Conservation (phyloP, 2,888 invertebrate genomes). For the Coelopa pilipes region DNA sequence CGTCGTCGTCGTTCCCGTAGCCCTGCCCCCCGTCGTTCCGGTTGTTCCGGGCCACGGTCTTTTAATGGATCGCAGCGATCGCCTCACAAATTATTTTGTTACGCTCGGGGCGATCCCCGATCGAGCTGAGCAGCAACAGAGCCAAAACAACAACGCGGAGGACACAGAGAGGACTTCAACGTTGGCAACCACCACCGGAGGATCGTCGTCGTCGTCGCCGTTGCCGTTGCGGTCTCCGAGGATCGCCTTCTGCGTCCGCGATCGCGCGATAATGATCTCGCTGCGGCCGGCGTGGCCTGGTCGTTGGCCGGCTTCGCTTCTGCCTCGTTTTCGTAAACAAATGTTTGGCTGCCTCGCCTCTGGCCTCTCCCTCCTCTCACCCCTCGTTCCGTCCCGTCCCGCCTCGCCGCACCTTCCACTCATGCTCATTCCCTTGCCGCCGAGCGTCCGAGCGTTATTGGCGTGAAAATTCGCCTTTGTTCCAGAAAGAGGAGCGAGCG, state of each 20-base stretch:
- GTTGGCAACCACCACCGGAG: no score
- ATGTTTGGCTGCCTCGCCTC: background rate
- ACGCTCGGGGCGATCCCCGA: constrained; percentile 49
- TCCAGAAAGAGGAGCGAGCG: constrained; percentile 25
- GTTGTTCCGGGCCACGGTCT: background rate
- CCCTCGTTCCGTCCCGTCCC: constrained; percentile 15
- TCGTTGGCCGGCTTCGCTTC: background rate
- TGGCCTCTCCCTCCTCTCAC: background rate
- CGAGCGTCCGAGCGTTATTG: constrained; percentile 51
- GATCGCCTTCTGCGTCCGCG: no score
- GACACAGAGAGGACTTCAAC: no score
- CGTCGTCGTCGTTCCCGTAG: background rate
- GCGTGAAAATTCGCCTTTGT: constrained; percentile 46
- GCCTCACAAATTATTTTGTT: constrained; percentile 59
- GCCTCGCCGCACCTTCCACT: background rate
- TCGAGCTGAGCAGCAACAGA: constrained; percentile 6
- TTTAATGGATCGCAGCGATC: constrained; percentile 9
- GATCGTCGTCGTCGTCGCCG: no score
- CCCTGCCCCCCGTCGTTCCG: background rate
- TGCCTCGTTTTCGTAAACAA: constrained; percentile 6
- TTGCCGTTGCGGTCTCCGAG: no score
- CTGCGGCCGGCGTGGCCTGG: no score
- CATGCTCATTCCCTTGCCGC: constrained; percentile 4
- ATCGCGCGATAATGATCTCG: no score
- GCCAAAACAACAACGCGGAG: background rate